Evolutionary conservation across 2,888 invertebrate genomes (phyloP), one percentile per base, ranked within the genome.

Genomic region (Tachystola acroxantha): DNA sequence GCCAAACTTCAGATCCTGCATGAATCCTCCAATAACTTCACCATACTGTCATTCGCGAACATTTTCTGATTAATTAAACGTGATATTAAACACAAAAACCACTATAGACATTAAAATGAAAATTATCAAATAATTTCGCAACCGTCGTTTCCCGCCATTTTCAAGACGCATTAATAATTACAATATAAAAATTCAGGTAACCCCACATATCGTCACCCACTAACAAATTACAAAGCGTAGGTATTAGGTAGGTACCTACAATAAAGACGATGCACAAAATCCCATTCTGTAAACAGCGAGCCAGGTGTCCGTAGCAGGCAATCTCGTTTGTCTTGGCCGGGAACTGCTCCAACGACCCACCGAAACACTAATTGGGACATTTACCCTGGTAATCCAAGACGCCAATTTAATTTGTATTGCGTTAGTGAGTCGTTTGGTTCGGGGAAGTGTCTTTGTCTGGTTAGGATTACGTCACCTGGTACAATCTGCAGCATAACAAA

Each of bases 381-480:
- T 82, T 76, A 67, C 78, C 69, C 72, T 62, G 61, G 77, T 76
- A 78, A 79, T 80, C 72, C 68, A 68, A 75, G 77, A 71, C 68
- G 57, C 66, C 69, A 65, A 73, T 77, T 78, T 77, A 79, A 79
- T 78, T 78, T 75, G 71, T 71, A 59, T 59, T 59, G 57, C 59
- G 57, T 56, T 64, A 55, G 55, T 50, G 50, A 53, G 49, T 48
- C 50, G 53, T 53, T 47, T 53, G 39, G 32, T 33, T 2, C n/a
- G 25, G 36, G 39, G 24, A 32, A 41, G 35, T 41, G 36, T 42
- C 42, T 40, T 39, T 39, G 38, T 42, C 40, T 34, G 30, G 19
- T 12, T 26, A n/a, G 29, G 11, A 14, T 34, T 36, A 30, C 24
- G 31, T 16, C n/a, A n/a, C n/a, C n/a, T n/a, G n/a, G n/a, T n/a